Base-by-base conservation (phyloP, 2,888 invertebrate genomes). In the Megalurothrips usitatus region DNA sequence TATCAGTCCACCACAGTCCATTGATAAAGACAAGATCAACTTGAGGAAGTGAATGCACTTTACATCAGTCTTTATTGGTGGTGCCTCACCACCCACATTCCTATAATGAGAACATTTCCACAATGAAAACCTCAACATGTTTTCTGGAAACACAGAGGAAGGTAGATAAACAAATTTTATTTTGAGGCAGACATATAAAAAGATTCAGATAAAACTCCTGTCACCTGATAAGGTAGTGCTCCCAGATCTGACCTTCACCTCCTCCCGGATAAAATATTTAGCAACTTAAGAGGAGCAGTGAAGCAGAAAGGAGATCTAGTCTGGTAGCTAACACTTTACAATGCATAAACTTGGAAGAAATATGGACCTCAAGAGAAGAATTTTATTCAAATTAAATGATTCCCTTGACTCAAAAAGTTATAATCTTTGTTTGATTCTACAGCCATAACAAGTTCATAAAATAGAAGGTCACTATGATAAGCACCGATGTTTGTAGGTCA, bases 391-490 rank as follows among this genome's bases (percentile, higher is more conserved):
- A 43, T 43, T 43, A 2, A 43, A 43, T 43, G 34, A 43, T 43
- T 43, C 6, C 34, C 34, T 43, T 43, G 34, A 58, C 58, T 17
- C 58, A 17, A 17, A 58, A 58, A 58, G 17, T 19, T 11, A 58
- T 58, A 58, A 58, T 58, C n/a, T 58, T 58, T n/a, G 6, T 17
- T 58, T 58, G 58, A 58, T 68, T 23, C 68, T 12, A 75, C 23
- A 75, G 12, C 8, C 68, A 75, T 1, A 75, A 75, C 68, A 75
- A 75, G 68, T 26, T 75, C 26, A 75, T 75, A 26, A 75, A 75
- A 75, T 23, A 75, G 68, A 75, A 75, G 68, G 68, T 26, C 68
- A 75, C 10, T 26, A 10, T 75, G 68, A 75, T 75, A 75, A 75
- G 68, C n/a, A 12, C 23, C 2, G 17, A 17, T 19, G 58, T 75